Evolutionary conservation across 2,113 vertebrate species (phyloP), one percentile per base, ranked within the genome.

Genomic region (Onychostoma macrolepis): DNA sequence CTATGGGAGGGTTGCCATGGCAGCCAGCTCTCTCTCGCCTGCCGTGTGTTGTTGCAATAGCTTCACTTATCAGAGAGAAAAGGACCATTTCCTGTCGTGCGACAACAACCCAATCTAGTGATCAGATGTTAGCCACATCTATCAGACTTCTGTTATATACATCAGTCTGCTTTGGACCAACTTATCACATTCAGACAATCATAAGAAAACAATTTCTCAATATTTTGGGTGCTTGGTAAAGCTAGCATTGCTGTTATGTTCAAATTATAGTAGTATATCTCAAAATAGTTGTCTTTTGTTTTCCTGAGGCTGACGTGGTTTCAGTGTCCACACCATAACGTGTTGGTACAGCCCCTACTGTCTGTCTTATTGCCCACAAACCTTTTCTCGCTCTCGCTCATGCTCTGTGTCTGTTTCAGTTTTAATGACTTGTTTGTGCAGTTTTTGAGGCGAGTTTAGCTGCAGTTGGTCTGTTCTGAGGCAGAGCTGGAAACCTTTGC

Each of bases 1-100:
- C 33, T 69, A 86, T 63, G 76, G 86, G 50, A 83, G 78, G 63
- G 86, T 90, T 90, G 88, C 88, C 88, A 90, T 90, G 84, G 86
- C 89, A 90, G 86, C 89, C 30, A 15, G 84, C 45, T 50, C 26
- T 78, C 83, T 89, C 58, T 48, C n/a, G 28, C 84, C 78, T 21
- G 19, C 58, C 9, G 71, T 85, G 82, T 58, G 71, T 82, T 87
- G 82, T 87, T 83, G 85, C 11, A 83, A 80, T 26, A 75, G 74
- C 74, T 85, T n/a, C 26, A 65, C 63, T 58, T 61, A 80, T 72
- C 65, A 8, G 9, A 72, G 48, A 38, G 45, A 71, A 30, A 38
- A 75, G 5, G 50, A 84, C 77, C 71, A 63, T 79, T 74, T 85
- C 85, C 88, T 85, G 77, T 56, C 21, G 48, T n/a, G 36, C 78